phyloP scores from a whole-genome alignment of 2,113 vertebrate species.

The Actenoides lindsayi region DNA sequence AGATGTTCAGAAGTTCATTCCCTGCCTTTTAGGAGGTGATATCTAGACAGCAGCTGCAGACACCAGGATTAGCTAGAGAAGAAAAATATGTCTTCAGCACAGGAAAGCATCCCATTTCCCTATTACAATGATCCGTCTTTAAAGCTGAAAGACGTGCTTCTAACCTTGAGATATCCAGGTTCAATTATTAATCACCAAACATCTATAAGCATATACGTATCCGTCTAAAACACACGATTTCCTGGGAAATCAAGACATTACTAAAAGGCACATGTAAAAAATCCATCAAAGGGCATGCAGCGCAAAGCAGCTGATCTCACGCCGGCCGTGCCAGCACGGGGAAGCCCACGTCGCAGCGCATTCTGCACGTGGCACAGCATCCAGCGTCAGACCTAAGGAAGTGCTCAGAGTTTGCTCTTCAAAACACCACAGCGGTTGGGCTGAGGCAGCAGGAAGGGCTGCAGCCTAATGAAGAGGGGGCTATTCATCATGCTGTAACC shows the following conservation, averaged over 20 bases:
- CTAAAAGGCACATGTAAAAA: not conserved
- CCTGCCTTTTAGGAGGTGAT: conserved; percentile 25
- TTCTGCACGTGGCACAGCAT: not conserved
- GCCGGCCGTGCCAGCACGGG: not conserved
- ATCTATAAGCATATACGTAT: not conserved
- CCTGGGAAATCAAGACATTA: not conserved
- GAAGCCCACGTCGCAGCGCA: not conserved
- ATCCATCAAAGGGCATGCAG: not conserved
- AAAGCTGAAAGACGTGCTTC: not conserved
- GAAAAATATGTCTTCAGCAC: not conserved
- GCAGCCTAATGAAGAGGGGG: not conserved
- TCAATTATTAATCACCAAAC: not conserved
- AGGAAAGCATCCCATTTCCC: not conserved
- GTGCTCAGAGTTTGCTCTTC: not conserved
- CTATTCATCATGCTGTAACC: not conserved
- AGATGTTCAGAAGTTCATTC: conserved; percentile 51
- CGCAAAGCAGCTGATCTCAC: not conserved
- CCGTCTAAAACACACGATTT: not conserved
- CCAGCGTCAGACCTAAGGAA: not conserved
- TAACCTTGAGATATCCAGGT: not conserved
- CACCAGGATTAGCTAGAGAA: not conserved
- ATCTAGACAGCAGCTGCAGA: conserved; percentile 46
- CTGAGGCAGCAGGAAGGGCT: not conserved
- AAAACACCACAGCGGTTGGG: fast-evolving
- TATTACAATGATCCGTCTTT: not conserved